Conservation (phyloP, 1,140 invertebrate genomes). For the Ridgeia piscesae region DNA sequence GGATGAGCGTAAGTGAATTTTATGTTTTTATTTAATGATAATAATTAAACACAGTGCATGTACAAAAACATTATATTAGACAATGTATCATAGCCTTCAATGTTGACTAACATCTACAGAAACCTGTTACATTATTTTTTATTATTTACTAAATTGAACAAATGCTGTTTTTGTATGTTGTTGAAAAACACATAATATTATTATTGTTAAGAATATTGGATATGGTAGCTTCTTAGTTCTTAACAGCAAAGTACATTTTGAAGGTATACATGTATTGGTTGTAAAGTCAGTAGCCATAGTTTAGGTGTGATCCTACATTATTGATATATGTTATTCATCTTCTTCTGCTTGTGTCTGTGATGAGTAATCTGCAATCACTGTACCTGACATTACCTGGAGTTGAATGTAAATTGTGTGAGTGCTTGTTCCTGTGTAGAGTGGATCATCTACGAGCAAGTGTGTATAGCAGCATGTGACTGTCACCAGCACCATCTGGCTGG, state of each 20-base stretch:
- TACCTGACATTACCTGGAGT: conserved; percentile 20
- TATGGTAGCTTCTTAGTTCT: too few species aligned
- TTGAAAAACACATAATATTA: too few species aligned
- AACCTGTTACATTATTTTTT: too few species aligned
- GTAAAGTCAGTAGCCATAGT: background rate
- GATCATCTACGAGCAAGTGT: conserved; percentile 88
- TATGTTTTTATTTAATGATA: too few species aligned
- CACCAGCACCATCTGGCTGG: conserved; percentile 76
- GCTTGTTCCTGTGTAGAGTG: conserved; percentile 66
- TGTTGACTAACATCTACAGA: too few species aligned
- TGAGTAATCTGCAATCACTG: background rate
- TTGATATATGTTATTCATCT: background rate
- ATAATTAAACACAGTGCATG: too few species aligned
- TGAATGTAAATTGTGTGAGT: background rate
- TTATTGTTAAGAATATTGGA: too few species aligned
- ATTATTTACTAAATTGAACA: too few species aligned
- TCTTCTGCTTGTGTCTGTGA: background rate
- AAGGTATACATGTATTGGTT: background rate
- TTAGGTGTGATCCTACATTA: background rate
- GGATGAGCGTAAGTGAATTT: conserved; percentile 78
- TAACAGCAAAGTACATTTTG: too few species aligned
- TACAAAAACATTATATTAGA: too few species aligned
- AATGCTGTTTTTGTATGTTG: too few species aligned
- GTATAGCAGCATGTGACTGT: conserved; percentile 87
- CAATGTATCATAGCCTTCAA: too few species aligned